Conservation (phyloP, 1,140 invertebrate genomes). For the Triops cancriformis region DNA sequence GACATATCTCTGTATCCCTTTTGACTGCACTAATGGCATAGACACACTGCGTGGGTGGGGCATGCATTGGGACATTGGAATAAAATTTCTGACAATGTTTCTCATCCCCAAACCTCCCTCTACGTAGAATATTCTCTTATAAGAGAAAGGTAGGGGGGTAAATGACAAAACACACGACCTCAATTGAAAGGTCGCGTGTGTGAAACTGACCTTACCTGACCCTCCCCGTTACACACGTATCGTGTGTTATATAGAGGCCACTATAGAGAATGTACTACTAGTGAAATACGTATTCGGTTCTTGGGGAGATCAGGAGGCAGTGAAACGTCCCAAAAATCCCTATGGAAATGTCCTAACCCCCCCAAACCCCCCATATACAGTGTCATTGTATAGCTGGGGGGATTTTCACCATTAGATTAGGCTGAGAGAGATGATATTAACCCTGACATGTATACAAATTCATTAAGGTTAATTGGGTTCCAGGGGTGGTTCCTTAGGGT, state of each 20-base stretch:
- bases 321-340: neutral
- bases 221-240: neutral
- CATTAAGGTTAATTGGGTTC: neutral
- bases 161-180: neutral
- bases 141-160: no score
- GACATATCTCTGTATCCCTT: neutral
- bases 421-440: neutral
- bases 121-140: no score
- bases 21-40: neutral
- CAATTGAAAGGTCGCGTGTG: conserved; percentile 12
- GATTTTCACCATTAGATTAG: neutral
- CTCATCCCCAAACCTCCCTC: neutral
- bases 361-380: no score
- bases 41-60: neutral
- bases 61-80: neutral
- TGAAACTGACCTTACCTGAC: neutral
- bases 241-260: neutral
- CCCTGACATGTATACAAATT: neutral
- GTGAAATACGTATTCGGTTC: neutral
- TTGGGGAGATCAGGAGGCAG: neutral
- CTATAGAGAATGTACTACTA: neutral
- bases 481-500: neutral
- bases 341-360: neutral
- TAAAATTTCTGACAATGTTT: neutral
- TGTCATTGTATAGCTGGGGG: neutral